A percentile compares a stretch with the other conserved stretches of the same genome.
phyloP scores from a whole-genome alignment of 2,888 invertebrate species.

The Subacronicta megacephala region DNA sequence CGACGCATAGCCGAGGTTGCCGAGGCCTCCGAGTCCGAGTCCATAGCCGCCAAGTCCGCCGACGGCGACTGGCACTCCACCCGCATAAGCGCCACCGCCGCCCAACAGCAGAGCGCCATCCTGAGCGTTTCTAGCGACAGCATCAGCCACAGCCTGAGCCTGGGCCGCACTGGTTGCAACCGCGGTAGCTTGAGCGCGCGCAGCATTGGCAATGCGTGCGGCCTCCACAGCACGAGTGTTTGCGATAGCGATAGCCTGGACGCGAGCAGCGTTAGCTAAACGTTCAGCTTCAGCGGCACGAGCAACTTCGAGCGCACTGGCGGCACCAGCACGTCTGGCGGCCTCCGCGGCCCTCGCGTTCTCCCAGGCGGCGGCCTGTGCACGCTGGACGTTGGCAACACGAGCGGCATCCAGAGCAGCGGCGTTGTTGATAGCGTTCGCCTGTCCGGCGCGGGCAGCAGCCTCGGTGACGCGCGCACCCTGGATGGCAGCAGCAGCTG shows the following conservation, averaged over 20 bases:
- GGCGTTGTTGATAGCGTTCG: constrained; percentile 82
- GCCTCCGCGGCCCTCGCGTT: constrained; percentile 83
- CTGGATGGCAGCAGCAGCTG: constrained; percentile 84
- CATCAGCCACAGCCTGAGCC: constrained; percentile 63
- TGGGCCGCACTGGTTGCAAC: constrained; percentile 53
- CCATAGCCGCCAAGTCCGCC: constrained; percentile 59
- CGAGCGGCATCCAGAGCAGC: constrained; percentile 83
- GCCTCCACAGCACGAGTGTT: constrained; percentile 84
- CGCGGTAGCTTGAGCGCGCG: constrained; percentile 59
- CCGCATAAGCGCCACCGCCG: constrained; percentile 47
- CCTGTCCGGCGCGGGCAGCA: constrained; percentile 80
- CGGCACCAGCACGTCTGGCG: constrained; percentile 70
- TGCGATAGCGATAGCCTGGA: constrained; percentile 82
- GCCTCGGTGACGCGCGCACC: constrained; percentile 82
- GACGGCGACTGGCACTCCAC: constrained; percentile 50
- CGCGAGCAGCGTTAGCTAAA: constrained; percentile 81
- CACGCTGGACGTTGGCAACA: constrained; percentile 81
- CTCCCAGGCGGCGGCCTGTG: constrained; percentile 84
- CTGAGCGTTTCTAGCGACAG: constrained; percentile 70
- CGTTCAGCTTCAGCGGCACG: constrained; percentile 62
- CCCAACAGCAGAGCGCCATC: constrained; percentile 77
- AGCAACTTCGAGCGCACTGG: constrained; percentile 61
- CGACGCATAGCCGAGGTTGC: constrained; percentile 48
- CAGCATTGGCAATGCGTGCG: constrained; percentile 76
- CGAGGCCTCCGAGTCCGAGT: constrained; percentile 48